Evolutionary conservation across 2,888 invertebrate species (phyloP), one percentile per base, ranked within the genome.

Genomic region (Hermaeophaga mercurialis): DNA sequence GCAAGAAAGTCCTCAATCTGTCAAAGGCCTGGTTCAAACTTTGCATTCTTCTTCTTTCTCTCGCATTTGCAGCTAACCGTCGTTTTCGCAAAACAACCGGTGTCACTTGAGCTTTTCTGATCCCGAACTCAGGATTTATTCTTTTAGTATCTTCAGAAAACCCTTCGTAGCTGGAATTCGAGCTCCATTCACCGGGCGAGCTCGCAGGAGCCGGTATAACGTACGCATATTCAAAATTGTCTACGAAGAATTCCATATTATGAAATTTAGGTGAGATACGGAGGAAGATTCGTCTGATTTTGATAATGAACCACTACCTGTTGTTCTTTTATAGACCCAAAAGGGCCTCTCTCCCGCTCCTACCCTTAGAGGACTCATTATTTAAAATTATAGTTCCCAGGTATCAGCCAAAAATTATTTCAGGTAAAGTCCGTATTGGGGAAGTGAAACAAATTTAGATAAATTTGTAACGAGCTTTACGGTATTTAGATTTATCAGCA

Each of bases 1-100:
- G 96, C n/a, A 96, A 81, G 65, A 95, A 95, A 2, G 91, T 89
- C 38, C 96, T 83, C 1, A 96, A 85, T 63, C 91, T 82, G 77
- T 96, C 96, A 74, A 96, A 96, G 0, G 96, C 96, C 70, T 91
- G 90, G 75, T 96, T 96, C 59, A 96, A 81, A 74, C 92, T 94
- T 80, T 94, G 91, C 96, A 96, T 96, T 15, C 96, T 80, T 43
- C 94, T 81, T 50, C 96, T 81, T 76, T 96, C 96, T 1, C 96
- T 80, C 0, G 95, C 96, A 72, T 96, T 96, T 0, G 96, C 96
- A 0, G 96, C 96, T 36, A 95, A 76, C 34, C 96, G 83, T 38
- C 96, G 82, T 72, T 92, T 89, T 67, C 88, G 84, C 73, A 94
- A 83, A 34, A 94, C 84, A 14, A 89, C 84, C 0, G 91, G 88